Percentiles rank a stretch among this genome's conserved stretches.
Evolutionary conservation across 2,888 invertebrate species (phyloP).

Genomic region (Prosapia bicincta): DNA sequence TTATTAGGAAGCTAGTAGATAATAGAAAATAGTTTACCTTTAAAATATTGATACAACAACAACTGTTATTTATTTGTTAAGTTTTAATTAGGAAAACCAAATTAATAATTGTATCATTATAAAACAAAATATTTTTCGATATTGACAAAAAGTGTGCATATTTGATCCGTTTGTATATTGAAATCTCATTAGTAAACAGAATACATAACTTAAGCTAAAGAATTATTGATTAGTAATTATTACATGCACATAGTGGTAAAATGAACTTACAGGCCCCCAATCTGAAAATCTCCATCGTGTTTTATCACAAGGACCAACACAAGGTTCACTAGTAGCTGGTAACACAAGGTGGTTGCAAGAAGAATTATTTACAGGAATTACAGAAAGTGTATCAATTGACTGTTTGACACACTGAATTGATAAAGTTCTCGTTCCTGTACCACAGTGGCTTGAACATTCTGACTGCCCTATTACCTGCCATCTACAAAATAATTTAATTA

Average conservation of each 20-base stretch:
- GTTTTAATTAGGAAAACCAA: too few relatives aligned
- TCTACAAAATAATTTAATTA: too few relatives aligned
- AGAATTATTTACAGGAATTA: slow-evolving; percentile 44
- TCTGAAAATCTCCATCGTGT: slow-evolving; percentile 66
- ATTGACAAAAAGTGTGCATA: too few relatives aligned
- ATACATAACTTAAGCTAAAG: not conserved
- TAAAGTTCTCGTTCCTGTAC: slow-evolving; percentile 58
- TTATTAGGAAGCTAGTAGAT: too few relatives aligned
- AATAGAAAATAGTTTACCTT: too few relatives aligned
- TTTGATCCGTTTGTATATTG: too few relatives aligned
- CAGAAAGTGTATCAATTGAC: slow-evolving; percentile 32
- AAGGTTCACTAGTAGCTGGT: slow-evolving; percentile 52
- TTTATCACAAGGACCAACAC: slow-evolving; percentile 61
- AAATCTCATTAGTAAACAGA: not conserved
- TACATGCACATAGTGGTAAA: not conserved
- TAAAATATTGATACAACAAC: too few relatives aligned
- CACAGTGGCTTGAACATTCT: slow-evolving; percentile 69
- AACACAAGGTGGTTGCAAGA: slow-evolving; percentile 51
- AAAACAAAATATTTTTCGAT: not conserved
- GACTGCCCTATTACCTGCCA: slow-evolving; percentile 57
- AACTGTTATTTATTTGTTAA: too few relatives aligned
- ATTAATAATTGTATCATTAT: too few relatives aligned
- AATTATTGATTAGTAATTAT: too few relatives aligned
- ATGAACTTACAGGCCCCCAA: slow-evolving; percentile 62
- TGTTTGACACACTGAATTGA: slow-evolving; percentile 58